These are phyloP conservation scores for Oncorhynchus mykiss DNA, from an alignment of 2,113 vertebrate genomes.

Conservation along the genomic window DNA sequence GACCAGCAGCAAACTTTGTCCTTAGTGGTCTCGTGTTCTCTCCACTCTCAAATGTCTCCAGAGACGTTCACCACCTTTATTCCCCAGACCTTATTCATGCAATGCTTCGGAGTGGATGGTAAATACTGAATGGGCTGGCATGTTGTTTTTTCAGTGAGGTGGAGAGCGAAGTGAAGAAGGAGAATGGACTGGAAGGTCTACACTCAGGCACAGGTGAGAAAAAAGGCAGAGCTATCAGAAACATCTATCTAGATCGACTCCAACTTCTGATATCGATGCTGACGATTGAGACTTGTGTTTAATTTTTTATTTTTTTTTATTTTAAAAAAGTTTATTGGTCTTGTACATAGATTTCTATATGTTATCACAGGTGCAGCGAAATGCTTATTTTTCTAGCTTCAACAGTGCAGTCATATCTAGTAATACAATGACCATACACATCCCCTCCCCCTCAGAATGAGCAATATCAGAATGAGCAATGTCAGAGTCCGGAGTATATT, in stretches of 20 bases:
- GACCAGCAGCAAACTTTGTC: background rate
- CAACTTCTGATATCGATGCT: too few relatives aligned
- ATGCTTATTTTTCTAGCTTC: too few relatives aligned
- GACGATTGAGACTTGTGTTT: background rate
- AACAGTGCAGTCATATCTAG: too few relatives aligned
- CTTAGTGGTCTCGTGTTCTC: background rate
- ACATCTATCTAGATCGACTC: too few relatives aligned
- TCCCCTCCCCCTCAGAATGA: background rate
- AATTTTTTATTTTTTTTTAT: too few relatives aligned
- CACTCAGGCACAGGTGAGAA: slow-evolving; percentile 42
- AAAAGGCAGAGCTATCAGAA: background rate
- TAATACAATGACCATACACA: too few relatives aligned
- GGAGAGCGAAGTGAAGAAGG: slow-evolving; percentile 54
- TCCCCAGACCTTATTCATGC: background rate
- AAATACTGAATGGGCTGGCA: background rate
- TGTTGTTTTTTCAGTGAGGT: slow-evolving; percentile 55
- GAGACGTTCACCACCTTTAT: too few relatives aligned
- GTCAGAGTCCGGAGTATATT: too few relatives aligned
- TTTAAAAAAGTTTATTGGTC: background rate
- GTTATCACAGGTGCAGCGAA: too few relatives aligned
- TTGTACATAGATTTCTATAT: background rate
- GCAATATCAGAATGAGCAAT: too few relatives aligned
- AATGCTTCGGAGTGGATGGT: background rate
- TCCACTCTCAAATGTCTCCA: too few relatives aligned
- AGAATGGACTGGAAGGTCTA: slow-evolving; percentile 48